Base-by-base conservation (phyloP, 92 coral and sea anemone genomes). In the Muricea muricata region DNA sequence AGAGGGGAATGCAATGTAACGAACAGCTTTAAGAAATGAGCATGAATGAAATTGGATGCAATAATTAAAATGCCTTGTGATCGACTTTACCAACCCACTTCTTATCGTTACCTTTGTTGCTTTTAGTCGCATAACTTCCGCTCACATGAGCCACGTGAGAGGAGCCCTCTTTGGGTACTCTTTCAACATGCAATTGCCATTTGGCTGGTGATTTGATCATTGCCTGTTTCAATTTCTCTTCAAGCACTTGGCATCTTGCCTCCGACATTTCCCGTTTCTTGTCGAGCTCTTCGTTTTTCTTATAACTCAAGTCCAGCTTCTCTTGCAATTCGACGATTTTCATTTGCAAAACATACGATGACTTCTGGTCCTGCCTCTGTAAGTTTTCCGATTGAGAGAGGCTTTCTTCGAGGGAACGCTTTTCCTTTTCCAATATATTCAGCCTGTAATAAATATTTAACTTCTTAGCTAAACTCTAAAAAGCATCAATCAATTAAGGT, bases 261-360 rank as follows among this genome's bases (percentile, higher is more conserved):
- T 79, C 76, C 35, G 79, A 82, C 0, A 50, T 72, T 25, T 55
- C 83, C 42, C 85, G 82, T 63, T 83, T 89, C 20, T 79, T 60
- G 23, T 37, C 68, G 2, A 88, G 79, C 17, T 92, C 91, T 47
- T 89, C 92, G 61, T 80, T 74, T 6, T 61, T 66, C 31, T 88
- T 76, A 80, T 77, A 87, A 35, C 91, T 82, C 45, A 81, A 76
- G 23, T 92, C 95, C 30, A 92, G 79, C 54, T 92, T 92, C 39
- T 92, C 95, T 79, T 89, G 95, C 23, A 92, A 80, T 69, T 92
- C 90, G 6, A 92, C 95, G 48, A 92, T 89, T 86, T 92, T 92
- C 55, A 90, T 90, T 23, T 92, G 95, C 33, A 92, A 83, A 5
- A 92, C 95, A 54, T 92, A 92, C 67, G 93, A 89, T 24, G 95